Evolutionary conservation across 2,797 vertebrate genomes (phyloP).

Genomic region (Syngnathus rostellatus): DNA sequence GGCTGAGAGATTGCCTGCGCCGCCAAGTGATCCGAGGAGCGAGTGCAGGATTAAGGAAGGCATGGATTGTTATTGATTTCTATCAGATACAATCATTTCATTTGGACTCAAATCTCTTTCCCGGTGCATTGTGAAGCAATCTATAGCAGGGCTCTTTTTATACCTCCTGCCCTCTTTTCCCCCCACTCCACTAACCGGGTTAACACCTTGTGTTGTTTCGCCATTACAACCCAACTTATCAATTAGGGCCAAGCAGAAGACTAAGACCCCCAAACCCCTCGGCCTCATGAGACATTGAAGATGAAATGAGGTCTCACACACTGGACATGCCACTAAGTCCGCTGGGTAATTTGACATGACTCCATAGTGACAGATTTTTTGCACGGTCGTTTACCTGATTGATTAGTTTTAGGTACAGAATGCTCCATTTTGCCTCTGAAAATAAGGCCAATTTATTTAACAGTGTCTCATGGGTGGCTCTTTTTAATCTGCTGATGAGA

Average conservation of each 20-base stretch:
- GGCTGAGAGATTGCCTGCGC: slow-evolving; percentile 71
- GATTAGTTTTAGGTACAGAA: slow-evolving; percentile 49
- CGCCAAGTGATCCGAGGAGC: slow-evolving; percentile 63
- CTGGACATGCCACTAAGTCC: slow-evolving; percentile 31
- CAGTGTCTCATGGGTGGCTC: slow-evolving; percentile 41
- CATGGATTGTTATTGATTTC: slow-evolving; percentile 76
- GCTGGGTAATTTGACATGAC: slow-evolving; percentile 38
- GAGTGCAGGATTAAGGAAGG: slow-evolving; percentile 69
- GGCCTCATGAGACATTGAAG: slow-evolving; percentile 36
- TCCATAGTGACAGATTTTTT: slow-evolving; percentile 42
- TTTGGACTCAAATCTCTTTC: slow-evolving; percentile 71
- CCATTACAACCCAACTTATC: slow-evolving; percentile 63
- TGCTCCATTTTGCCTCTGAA: slow-evolving; percentile 42
- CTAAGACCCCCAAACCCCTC: slow-evolving; percentile 33
- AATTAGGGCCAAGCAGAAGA: slow-evolving; percentile 58
- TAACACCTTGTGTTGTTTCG: slow-evolving; percentile 63
- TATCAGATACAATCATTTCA: slow-evolving; percentile 79
- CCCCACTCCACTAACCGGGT: slow-evolving; percentile 57
- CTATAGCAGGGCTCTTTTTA: slow-evolving; percentile 64
- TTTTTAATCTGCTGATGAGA: slow-evolving; percentile 61
- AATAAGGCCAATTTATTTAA: slow-evolving; percentile 58
- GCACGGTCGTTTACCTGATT: slow-evolving; percentile 57
- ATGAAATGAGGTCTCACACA: slow-evolving; percentile 49
- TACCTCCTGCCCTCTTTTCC: slow-evolving; percentile 36
- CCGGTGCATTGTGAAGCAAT: slow-evolving; percentile 56